Percentiles rank a stretch among this genome's conserved stretches.
Evolutionary conservation across 2,113 vertebrate species (phyloP).

Genomic region (Aphyosemion australe): DNA sequence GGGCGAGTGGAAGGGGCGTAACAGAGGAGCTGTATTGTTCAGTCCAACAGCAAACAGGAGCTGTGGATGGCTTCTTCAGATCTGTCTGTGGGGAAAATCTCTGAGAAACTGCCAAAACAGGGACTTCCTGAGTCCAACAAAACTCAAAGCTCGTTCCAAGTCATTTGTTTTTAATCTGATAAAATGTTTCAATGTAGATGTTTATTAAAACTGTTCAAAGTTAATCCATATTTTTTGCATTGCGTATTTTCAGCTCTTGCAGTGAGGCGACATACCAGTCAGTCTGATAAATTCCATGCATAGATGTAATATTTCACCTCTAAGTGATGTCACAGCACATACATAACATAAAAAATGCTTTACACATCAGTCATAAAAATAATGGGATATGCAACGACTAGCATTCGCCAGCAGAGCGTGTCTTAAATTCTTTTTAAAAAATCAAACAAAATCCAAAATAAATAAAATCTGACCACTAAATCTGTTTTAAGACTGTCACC

Average conservation of each 20-base stretch:
- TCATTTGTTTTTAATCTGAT: too few relatives aligned
- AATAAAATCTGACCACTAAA: too few relatives aligned
- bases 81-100: slow-evolving; percentile 1
- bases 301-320: slow-evolving; percentile 32
- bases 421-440: too few relatives aligned
- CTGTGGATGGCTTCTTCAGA: background rate
- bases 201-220: too few relatives aligned
- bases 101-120: background rate
- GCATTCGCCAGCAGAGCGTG: too few relatives aligned
- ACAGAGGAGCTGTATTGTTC: slow-evolving; percentile 48
- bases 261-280: slow-evolving; percentile 13
- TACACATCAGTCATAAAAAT: background rate
- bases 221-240: too few relatives aligned
- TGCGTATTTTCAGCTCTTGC: background rate
- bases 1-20: slow-evolving; percentile 36
- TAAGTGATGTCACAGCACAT: background rate
- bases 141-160: too few relatives aligned
- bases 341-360: background rate
- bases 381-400: too few relatives aligned
- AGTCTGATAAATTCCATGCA: slow-evolving; percentile 37
- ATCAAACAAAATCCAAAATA: too few relatives aligned
- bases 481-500: background rate
- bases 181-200: too few relatives aligned
- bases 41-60: slow-evolving; percentile 1
- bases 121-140: too few relatives aligned